Evolutionary conservation across 2,113 vertebrate species (phyloP), one percentile per base, ranked within the genome.

Genomic region (Barbus barbus): DNA sequence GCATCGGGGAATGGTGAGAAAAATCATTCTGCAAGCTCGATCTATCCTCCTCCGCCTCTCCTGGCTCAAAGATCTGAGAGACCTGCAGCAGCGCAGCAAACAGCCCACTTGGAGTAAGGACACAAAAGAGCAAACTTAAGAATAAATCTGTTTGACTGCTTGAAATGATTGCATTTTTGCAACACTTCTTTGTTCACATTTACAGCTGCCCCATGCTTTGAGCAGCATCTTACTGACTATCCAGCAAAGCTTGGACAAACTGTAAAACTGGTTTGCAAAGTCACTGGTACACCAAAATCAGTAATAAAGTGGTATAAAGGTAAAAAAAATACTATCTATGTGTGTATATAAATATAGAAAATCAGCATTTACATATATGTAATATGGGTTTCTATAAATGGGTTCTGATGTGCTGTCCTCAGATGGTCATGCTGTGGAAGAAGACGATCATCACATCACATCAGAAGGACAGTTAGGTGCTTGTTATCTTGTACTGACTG

Each of bases 301-400:
- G 83, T 90, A 0, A 78, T 98, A 89, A 94, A 91, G 90, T 99
- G 98, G 98, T 96, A 96, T 89, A 99, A 98, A 98, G 98, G 98
- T 41, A 9, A 41, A 41, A 41, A 41, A 9, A 8, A 72, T 72
- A 18, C 5, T 51, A 26, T 28, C 9, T 51, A 9, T 48, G 12
- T 26, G 8, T 31, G 72, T 75, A 16, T 48, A 33, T 80, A 51
- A 60, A 33, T 65, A 33, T 77, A 13, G 24, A 36, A 2, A 48
- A 5, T 33, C 44, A 67, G 26, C 8, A 56, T 80, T 75, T 79
- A 48, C 22, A 3, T 74, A 3, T 65, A 22, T 18, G 11, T 28
- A n/a, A n/a, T n/a, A n/a, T n/a, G n/a, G n/a, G n/a, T n/a, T n/a
- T n/a, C n/a, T n/a, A 72, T 76, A 31, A 73, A 78, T 46, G 9